Evolutionary conservation across 1,140 invertebrate species (phyloP), one percentile per base, ranked within the genome.

Genomic region (Drosophila quadrilineata): DNA sequence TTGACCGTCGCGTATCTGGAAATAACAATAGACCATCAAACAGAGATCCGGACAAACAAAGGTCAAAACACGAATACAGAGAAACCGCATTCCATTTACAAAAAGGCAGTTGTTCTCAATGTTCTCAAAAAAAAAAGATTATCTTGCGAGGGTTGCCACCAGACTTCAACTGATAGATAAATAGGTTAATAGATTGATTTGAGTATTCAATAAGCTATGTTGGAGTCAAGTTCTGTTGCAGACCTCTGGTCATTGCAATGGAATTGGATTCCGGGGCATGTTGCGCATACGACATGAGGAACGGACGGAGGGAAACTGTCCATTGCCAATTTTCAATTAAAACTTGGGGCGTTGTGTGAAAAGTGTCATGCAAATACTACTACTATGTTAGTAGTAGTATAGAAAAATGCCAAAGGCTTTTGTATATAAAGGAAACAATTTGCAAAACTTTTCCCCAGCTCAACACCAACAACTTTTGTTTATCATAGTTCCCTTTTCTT

Each of bases 1-100:
- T n/a, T 93, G 93, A 0, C 96, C 96, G 79, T 97, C 95, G 17
- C 95, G 91, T 16, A 91, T 90, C 90, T 91, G 38, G 35, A 57
- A 31, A 6, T 1, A 24, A 9, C n/a, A 49, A 22, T 29, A n/a
- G 19, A 21, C 3, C 21, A 28, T 17, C 6, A 10, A 16, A 40
- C n/a, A n/a, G n/a, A n/a, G n/a, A 58, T 19, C 1, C 1, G 9
- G 6, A n/a, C 2, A 12, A 17, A 31, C 12, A 28, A 8, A 35
- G 58, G 16, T 17, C 22, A 48, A 46, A 59, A 29, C 22, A 3
- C 22, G 12, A 10, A 45, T n/a, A n/a, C n/a, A n/a, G 29, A 3
- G 19, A 43, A 63, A 54, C 57, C 45, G 38, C 35, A 41, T 33
- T 41, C 19, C 24, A 52, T 43, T 53, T 35, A 53, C 28, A 35